Conservation (phyloP, 2,888 invertebrate genomes). For the Orchestes rusci region DNA sequence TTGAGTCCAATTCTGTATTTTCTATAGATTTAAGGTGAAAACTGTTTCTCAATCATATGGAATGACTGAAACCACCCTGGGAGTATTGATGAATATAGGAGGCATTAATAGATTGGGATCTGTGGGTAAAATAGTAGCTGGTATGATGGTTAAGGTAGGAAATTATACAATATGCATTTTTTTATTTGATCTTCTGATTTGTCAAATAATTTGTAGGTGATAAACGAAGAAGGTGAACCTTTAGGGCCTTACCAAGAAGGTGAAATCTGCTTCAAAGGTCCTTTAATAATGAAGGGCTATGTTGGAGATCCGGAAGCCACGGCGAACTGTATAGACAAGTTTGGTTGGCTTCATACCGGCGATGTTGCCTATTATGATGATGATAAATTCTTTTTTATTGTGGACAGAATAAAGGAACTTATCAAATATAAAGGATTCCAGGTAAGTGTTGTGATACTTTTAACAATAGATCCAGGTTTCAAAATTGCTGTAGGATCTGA, state of each 20-base stretch:
- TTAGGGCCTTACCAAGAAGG: slow-evolving; percentile 64
- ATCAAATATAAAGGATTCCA: slow-evolving; percentile 88
- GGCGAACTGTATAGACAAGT: slow-evolving; percentile 57
- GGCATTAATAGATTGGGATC: slow-evolving; percentile 51
- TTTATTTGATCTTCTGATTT: neutral
- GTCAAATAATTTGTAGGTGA: slow-evolving; percentile 36
- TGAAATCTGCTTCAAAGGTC: slow-evolving; percentile 79
- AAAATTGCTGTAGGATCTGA: neutral
- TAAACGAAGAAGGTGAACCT: slow-evolving; percentile 56
- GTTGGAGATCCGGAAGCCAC: slow-evolving; percentile 65
- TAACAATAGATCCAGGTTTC: neutral
- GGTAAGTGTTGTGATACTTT: slow-evolving; percentile 42
- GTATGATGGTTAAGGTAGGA: slow-evolving; percentile 54
- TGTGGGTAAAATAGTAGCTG: slow-evolving; percentile 60
- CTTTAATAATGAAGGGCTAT: slow-evolving; percentile 67
- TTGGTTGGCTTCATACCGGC: slow-evolving; percentile 76
- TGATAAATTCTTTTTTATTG: slow-evolving; percentile 73
- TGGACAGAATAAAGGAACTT: slow-evolving; percentile 83
- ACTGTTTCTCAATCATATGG: slow-evolving; percentile 62
- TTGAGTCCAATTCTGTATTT: too few species aligned
- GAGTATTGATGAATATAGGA: slow-evolving; percentile 41
- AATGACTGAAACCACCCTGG: slow-evolving; percentile 70
- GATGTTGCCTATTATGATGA: slow-evolving; percentile 80
- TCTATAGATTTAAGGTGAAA: slow-evolving; percentile 16
- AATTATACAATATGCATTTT: neutral